Evolutionary conservation across 2,113 vertebrate species (phyloP).

Genomic region (Oreochromis niloticus): DNA sequence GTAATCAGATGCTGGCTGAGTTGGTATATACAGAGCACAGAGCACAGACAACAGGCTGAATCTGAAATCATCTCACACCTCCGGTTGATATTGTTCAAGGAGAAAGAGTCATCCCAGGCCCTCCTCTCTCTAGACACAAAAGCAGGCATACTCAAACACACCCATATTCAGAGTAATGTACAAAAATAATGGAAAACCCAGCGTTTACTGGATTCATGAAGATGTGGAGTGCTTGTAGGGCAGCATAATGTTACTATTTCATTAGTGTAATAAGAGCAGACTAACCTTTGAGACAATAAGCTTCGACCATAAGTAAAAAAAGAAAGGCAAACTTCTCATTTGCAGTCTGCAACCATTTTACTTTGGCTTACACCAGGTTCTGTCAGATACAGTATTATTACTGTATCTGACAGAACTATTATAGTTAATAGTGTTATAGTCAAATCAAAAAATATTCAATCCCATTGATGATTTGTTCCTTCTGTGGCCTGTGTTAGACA

Average conservation of each 20-base stretch:
- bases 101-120: constrained; percentile 46
- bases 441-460: neutral
- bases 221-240: neutral
- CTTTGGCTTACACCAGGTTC: neutral
- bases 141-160: neutral
- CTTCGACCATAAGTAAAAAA: neutral
- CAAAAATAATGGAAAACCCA: constrained; percentile 1
- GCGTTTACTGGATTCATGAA: neutral
- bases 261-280: neutral
- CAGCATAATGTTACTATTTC: neutral
- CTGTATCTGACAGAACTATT: neutral
- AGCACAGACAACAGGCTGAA: constrained; percentile 35
- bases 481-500: neutral
- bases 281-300: neutral
- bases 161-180: neutral
- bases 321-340: neutral
- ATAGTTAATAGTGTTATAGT: neutral
- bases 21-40: neutral
- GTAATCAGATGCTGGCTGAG: constrained; percentile 49
- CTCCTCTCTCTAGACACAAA: constrained; percentile 15
- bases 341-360: neutral
- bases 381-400: neutral
- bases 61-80: constrained; percentile 59
- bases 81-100: constrained; percentile 60
- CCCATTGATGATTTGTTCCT: neutral